These are phyloP conservation scores for Cerceris ruficornis DNA, from an alignment of 2,888 invertebrate genomes.

Conservation along the genomic window DNA sequence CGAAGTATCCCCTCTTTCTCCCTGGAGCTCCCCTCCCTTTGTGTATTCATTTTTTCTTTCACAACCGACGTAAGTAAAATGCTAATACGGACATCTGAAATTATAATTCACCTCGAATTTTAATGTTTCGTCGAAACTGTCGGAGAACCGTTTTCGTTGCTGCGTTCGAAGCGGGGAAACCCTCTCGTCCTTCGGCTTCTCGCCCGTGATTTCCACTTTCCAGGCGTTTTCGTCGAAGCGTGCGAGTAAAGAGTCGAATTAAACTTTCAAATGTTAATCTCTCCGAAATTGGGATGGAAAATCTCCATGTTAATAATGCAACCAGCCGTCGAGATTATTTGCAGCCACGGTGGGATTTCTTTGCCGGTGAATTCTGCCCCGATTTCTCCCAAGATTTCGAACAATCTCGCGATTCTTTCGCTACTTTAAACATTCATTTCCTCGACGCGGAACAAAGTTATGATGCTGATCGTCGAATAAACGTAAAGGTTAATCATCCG, in stretches of 20 bases:
- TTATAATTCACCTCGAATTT: slow-evolving; percentile 41
- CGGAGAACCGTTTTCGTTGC: slow-evolving; percentile 26
- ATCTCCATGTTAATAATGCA: slow-evolving; percentile 1
- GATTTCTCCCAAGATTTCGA: not conserved
- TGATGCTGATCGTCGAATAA: no score
- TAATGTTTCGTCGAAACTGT: slow-evolving; percentile 29
- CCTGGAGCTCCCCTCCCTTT: not conserved
- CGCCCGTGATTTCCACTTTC: slow-evolving; percentile 3
- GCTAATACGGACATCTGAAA: slow-evolving; percentile 45
- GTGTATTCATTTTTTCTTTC: slow-evolving; percentile 41
- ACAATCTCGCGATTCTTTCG: not conserved
- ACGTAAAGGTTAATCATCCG: no score
- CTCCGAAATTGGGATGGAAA: slow-evolving; percentile 12
- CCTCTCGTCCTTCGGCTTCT: not conserved
- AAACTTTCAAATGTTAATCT: slow-evolving; percentile 27
- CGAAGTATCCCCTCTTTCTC: not conserved
- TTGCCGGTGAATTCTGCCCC: slow-evolving; percentile 8
- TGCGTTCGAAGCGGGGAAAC: not conserved
- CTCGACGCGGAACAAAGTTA: no score
- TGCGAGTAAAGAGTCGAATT: slow-evolving; percentile 12
- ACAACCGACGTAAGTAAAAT: slow-evolving; percentile 39
- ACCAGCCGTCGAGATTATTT: slow-evolving; percentile 12
- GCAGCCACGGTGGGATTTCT: not conserved
- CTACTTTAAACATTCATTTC: not conserved
- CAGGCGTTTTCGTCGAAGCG: not conserved